Evolutionary conservation across 30 jellyfish, hydroid and myxozoan genomes (phyloP), one percentile per base, ranked within the genome.

Genomic region (Nemopilema nomurai): DNA sequence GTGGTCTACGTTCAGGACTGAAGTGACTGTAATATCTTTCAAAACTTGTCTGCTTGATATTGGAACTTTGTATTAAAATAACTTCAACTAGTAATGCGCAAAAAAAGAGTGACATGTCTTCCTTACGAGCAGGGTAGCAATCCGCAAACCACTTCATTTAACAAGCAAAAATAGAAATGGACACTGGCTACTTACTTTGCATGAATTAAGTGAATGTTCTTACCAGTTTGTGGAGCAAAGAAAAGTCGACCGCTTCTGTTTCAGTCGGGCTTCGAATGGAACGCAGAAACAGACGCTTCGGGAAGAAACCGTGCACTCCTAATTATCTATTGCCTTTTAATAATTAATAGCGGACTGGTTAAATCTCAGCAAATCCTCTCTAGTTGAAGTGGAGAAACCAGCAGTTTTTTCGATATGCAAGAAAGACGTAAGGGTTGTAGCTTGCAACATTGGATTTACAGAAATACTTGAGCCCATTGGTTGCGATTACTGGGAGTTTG

Each of bases 281-380:
- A 67, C 1, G 23, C 30, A 23, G 18, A 0, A 17, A 23, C 21
- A 67, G 49, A 21, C 30, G 76, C 13, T 13, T 41, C 6, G 9
- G 57, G 13, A 41, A 3, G 57, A 67, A 67, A 33, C 72, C 1
- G 72, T 63, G 16, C 25, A n/a, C 13, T 18, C 32, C 51, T 67
- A 67, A 67, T 67, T 67, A 32, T 67, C 76, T 67, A 0, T 18
- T 18, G 52, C 50, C 24, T 32, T 18, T 67, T 18, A 67, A 67
- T 22, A 32, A 67, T 67, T 67, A 29, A 67, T 67, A 32, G 23
- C 20, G 51, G 76, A 23, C 51, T 32, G 76, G 76, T 32, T 21
- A 67, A 32, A 67, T 67, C 76, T 67, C 30, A n/a, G 51, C 30
- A 22, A 66, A 67, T 67, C 52, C 51, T 67, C 76, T 67, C 21